A percentile compares a stretch with the other conserved stretches of the same genome.
Conservation (phyloP, 2,113 vertebrate species). For the Pelecanoides urinatrix region DNA sequence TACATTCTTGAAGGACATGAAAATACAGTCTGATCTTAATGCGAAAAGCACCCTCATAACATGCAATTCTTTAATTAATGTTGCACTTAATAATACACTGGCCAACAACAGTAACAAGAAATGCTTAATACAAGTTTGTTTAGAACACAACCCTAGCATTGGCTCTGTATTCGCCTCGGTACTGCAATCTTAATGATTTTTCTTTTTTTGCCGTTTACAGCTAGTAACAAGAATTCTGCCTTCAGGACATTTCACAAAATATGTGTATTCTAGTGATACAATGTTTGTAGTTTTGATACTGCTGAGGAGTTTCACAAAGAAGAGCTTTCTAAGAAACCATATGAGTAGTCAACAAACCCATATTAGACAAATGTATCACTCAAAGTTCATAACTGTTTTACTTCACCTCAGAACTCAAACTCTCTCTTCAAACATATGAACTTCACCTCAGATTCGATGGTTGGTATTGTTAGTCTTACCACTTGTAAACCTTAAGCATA, state of each 20-base stretch:
- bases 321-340: not conserved
- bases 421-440: not conserved
- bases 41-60: not conserved
- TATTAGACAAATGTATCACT: not conserved
- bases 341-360: not conserved
- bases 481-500: not conserved
- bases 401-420: not conserved
- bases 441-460: not conserved
- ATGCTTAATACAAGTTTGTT: conserved; percentile 21
- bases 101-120: conserved; percentile 22
- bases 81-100: conserved; percentile 24
- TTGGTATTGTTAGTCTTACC: not conserved
- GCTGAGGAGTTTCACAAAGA: not conserved
- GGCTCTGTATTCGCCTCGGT: not conserved
- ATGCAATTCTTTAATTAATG: not conserved
- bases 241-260: not conserved
- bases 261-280: not conserved
- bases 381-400: not conserved
- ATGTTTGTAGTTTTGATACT: not conserved
- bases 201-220: not conserved
- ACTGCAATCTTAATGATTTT: not conserved
- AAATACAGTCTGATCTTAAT: conserved; percentile 7
- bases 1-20: not conserved
- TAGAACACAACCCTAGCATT: not conserved
- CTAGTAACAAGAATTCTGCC: conserved; percentile 12